A percentile compares a stretch with the other conserved stretches of the same genome.
Evolutionary conservation across 2,888 invertebrate genomes (phyloP).

Genomic region (Eudemis profundana): DNA sequence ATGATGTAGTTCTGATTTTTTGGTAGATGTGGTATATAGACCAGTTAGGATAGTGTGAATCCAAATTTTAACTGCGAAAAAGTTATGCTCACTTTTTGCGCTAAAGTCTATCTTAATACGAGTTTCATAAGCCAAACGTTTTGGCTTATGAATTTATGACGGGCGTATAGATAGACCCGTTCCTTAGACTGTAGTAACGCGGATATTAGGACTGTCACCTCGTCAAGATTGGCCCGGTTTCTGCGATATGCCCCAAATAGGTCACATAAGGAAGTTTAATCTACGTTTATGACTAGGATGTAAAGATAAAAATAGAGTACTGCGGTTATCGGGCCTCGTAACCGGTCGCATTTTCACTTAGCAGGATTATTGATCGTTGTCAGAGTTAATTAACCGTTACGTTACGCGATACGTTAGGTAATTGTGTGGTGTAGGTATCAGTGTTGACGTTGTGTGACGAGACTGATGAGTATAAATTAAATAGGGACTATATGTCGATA

Average conservation of each 20-base stretch:
- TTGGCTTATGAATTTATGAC: no score
- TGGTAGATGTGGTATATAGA: no score
- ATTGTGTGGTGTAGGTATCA: no score
- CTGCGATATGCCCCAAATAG: conserved; percentile 39
- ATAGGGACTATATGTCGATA: no score
- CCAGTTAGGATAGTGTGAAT: no score
- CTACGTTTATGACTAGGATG: conserved; percentile 36
- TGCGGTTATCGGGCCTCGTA: conserved; percentile 31
- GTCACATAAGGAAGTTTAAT: conserved; percentile 36
- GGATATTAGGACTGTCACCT: conserved; percentile 14
- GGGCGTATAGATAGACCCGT: background rate
- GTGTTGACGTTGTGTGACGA: no score
- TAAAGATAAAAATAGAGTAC: conserved; percentile 43
- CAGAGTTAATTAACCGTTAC: conserved; percentile 27
- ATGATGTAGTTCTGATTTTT: no score
- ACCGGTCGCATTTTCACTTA: conserved; percentile 41
- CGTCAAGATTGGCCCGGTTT: conserved; percentile 23
- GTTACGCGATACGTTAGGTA: background rate
- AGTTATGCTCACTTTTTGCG: no score
- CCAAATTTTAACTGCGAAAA: no score
- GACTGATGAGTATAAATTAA: no score
- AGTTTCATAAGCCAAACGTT: no score
- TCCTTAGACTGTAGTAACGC: background rate
- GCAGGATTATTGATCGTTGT: conserved; percentile 27
- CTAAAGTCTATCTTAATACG: no score